phyloP scores from a whole-genome alignment of 2,888 invertebrate genomes.

The Sabatieria punctata region DNA sequence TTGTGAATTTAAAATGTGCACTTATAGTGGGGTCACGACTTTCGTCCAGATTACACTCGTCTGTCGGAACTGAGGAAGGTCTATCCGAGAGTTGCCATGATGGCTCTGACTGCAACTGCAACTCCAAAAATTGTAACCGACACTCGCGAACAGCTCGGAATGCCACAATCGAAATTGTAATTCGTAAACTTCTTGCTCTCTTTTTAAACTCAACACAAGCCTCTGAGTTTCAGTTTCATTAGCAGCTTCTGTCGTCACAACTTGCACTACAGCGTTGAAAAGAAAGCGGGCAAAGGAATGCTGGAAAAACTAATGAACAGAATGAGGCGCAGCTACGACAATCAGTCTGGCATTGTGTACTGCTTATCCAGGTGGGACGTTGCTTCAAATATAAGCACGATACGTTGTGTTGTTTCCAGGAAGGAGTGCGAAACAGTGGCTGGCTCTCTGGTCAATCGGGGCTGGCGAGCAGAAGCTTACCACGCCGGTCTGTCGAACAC shows the following conservation, averaged over 20 bases:
- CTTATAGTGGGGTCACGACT: slow-evolving; percentile 83
- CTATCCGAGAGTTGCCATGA: slow-evolving; percentile 46
- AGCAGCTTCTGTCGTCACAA: slow-evolving; percentile 90
- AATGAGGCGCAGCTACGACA: slow-evolving; percentile 52
- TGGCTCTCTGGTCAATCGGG: slow-evolving; percentile 42
- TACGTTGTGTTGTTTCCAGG: too few relatives aligned
- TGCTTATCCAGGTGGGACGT: slow-evolving; percentile 59
- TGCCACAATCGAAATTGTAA: slow-evolving; percentile 20
- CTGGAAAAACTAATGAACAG: slow-evolving; percentile 55
- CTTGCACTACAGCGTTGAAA: slow-evolving; percentile 61
- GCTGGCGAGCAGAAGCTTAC: slow-evolving; percentile 53
- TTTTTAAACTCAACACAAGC: too few relatives aligned
- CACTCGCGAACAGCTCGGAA: slow-evolving; percentile 59
- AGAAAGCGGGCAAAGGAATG: slow-evolving; percentile 55
- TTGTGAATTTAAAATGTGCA: too few relatives aligned
- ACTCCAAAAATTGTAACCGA: slow-evolving; percentile 76
- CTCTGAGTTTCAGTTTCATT: slow-evolving; percentile 49
- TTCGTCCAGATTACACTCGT: slow-evolving; percentile 63
- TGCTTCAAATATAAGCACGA: too few relatives aligned
- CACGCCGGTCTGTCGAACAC: slow-evolving; percentile 60
- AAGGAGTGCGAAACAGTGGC: slow-evolving; percentile 64
- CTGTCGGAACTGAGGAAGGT: not conserved
- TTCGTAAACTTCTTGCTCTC: not conserved
- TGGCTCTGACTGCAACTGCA: slow-evolving; percentile 79
- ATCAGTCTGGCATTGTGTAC: slow-evolving; percentile 76